Evolutionary conservation across 2,888 invertebrate genomes (phyloP).

Genomic region (Lacanobia wlatinum): DNA sequence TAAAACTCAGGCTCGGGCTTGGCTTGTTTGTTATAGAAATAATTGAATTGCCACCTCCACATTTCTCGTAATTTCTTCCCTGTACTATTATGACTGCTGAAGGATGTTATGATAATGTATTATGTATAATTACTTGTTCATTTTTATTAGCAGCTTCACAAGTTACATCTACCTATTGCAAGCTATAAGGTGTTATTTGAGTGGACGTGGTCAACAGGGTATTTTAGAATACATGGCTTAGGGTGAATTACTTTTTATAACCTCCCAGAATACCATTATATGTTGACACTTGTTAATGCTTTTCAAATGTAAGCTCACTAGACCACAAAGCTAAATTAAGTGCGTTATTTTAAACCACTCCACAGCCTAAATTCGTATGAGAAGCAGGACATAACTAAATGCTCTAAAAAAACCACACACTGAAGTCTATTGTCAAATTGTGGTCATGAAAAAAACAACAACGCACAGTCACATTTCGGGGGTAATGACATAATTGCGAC

Average conservation of each 20-base stretch:
- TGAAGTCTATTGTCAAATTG: conserved; percentile 44
- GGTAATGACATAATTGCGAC: conserved; percentile 69
- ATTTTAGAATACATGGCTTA: not conserved
- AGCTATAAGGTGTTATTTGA: too few species aligned
- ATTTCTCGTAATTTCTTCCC: conserved; percentile 44
- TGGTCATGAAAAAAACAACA: conserved; percentile 36
- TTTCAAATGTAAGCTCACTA: not conserved
- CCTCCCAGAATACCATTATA: not conserved
- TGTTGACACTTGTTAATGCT: not conserved
- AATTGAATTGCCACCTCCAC: conserved; percentile 31
- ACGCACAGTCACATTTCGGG: conserved; percentile 42
- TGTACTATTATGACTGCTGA: conserved; percentile 26
- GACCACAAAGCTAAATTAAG: not conserved
- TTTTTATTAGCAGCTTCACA: not conserved
- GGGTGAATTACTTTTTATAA: not conserved
- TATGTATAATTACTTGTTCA: conserved; percentile 15
- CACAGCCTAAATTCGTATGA: conserved; percentile 7
- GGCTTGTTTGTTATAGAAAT: conserved; percentile 7
- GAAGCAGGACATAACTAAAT: conserved; percentile 24
- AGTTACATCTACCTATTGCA: not conserved
- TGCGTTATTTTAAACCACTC: not conserved
- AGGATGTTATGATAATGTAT: conserved; percentile 38
- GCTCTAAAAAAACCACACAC: conserved; percentile 23
- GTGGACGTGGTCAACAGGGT: not conserved
- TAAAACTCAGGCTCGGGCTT: conserved; percentile 7